Evolutionary conservation across 2,113 vertebrate genomes (phyloP).

Genomic region (Apteryx mantelli): DNA sequence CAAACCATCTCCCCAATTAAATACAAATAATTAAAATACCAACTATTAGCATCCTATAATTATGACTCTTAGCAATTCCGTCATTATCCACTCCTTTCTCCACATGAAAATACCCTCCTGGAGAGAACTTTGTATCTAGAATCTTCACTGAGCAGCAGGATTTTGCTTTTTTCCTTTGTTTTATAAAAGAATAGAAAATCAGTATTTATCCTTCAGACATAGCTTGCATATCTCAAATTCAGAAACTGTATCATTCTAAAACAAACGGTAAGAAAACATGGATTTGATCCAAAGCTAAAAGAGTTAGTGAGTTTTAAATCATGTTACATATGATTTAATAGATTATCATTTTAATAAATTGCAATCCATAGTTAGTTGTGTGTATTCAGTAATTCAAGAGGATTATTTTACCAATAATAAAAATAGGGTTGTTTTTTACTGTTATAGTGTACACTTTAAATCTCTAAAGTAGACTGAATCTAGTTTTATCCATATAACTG

Average conservation of each 20-base stretch:
- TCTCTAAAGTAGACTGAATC: background rate
- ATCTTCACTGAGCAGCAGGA: background rate
- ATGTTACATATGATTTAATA: background rate
- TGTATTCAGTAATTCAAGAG: background rate
- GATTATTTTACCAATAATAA: background rate
- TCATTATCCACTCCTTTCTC: conserved; percentile 16
- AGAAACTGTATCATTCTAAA: background rate
- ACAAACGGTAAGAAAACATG: background rate
- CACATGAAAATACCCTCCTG: background rate
- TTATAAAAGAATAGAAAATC: background rate
- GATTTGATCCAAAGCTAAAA: background rate
- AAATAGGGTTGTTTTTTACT: background rate
- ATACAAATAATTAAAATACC: conserved; percentile 22
- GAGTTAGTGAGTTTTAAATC: background rate
- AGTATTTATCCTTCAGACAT: background rate
- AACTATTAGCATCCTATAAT: conserved; percentile 21
- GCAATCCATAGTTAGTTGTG: background rate
- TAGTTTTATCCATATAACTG: background rate
- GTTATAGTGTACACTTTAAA: background rate
- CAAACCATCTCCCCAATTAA: background rate
- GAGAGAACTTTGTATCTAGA: background rate
- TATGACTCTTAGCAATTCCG: background rate
- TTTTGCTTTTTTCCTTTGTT: background rate
- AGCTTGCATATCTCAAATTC: background rate
- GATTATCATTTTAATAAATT: background rate